Percentiles rank a stretch among this genome's conserved stretches.
Evolutionary conservation across 2,797 vertebrate species (phyloP).

Genomic region (Pangasius mekongensis): DNA sequence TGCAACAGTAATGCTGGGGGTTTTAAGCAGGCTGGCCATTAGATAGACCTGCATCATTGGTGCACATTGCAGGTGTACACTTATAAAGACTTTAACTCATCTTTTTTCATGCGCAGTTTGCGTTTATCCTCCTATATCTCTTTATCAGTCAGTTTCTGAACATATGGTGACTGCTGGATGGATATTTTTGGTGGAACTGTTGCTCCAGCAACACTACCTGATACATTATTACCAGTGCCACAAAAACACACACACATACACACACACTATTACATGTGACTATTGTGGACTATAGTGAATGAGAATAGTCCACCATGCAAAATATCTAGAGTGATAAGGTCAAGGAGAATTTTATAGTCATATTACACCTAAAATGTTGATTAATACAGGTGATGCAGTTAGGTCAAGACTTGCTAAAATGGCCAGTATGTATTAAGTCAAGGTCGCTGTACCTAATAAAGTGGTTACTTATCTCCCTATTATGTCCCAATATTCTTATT

Average conservation of each 20-base stretch:
- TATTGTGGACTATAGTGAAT: neutral
- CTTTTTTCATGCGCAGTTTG: neutral
- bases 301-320: neutral
- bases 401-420: neutral
- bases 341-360: neutral
- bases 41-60: neutral
- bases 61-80: neutral
- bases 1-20: neutral
- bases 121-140: neutral
- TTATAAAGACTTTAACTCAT: neutral
- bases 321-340: neutral
- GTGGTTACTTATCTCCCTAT: neutral
- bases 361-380: neutral
- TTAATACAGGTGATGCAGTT: neutral
- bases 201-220: conserved; percentile 8
- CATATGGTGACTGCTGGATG: neutral
- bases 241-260: neutral
- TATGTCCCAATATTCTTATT: neutral
- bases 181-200: conserved; percentile 7
- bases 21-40: neutral
- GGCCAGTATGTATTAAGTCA: neutral
- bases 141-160: neutral
- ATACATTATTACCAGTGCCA: neutral
- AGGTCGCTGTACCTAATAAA: neutral
- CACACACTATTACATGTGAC: neutral